Base-by-base conservation (phyloP, 2,888 invertebrate genomes). In the Lasioglossum pauxillum region DNA sequence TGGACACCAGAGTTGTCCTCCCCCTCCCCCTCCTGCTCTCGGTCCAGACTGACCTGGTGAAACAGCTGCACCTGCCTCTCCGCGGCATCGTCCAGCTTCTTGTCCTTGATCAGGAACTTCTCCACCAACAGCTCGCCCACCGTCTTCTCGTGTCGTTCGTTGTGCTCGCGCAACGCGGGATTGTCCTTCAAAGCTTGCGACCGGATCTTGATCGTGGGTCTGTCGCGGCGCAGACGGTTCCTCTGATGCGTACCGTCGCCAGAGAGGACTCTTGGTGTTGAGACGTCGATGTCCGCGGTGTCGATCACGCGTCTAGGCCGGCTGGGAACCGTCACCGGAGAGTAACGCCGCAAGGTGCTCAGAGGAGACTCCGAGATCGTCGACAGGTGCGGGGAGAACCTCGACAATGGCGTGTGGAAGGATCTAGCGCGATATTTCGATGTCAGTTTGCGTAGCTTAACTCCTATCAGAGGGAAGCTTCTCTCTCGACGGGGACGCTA, bases 221-320 rank as follows among this genome's bases (percentile, higher is more conserved):
- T 89, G 91, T 89, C 95, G 87, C 92, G 95, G 82, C 92, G 93
- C 14, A 93, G 88, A 3, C 93, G 92, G 73, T 93, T 93, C 84
- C 86, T 93, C 86, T 84, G 93, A 77, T 72, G 93, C 16, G 72
- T 80, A 0, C 86, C 85, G 0, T 92, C 91, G 31, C 89, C 89
- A 0, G 93, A 57, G 0, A 92, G 73, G 19, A 92, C 92, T 86
- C 92, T 91, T 0, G 93, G 93, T 87, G 96, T 96, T 0, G 98
- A 97, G 0, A 98, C 98, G 94, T 98, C 98, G 89, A 98, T 98
- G 93, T 98, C 98, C 49, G 98, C 98, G 4, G 98, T 98, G 94
- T 98, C 98, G 87, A 98, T 97, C 14, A 94, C 92, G 89, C 97
- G 96, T 76, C 97, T 97, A 2, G 98, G 98, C 78, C 97, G 96